These are phyloP conservation scores for Sminthurides aquaticus DNA, from an alignment of 2,888 invertebrate species.

Conservation along the genomic window DNA sequence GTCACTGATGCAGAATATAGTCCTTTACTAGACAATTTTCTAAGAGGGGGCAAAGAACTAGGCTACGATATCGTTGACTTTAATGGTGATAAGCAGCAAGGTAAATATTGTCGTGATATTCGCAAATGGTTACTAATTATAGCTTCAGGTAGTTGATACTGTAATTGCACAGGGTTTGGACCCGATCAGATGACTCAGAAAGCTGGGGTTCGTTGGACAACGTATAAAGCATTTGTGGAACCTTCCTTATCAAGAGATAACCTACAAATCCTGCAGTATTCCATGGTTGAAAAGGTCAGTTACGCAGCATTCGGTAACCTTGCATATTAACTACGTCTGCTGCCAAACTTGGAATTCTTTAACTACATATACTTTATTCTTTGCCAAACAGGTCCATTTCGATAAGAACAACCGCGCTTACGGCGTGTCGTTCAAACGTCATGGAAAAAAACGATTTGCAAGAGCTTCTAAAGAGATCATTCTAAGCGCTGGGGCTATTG, in stretches of 20 bases:
- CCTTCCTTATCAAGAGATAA: slow-evolving; percentile 69
- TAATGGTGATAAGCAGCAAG: slow-evolving; percentile 27
- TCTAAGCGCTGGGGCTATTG: slow-evolving; percentile 81
- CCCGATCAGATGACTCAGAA: slow-evolving; percentile 27
- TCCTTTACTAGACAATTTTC: slow-evolving; percentile 24
- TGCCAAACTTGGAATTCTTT: too few species aligned
- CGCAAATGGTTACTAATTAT: too few species aligned
- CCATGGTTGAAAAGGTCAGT: slow-evolving; percentile 67
- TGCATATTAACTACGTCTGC: not conserved
- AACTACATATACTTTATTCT: too few species aligned
- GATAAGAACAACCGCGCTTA: slow-evolving; percentile 63
- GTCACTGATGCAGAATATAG: slow-evolving; percentile 22
- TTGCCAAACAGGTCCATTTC: slow-evolving; percentile 32
- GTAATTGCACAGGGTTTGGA: slow-evolving; percentile 17
- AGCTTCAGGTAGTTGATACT: not conserved
- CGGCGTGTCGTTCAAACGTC: slow-evolving; percentile 72
- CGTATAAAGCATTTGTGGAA: slow-evolving; percentile 76
- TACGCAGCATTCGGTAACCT: slow-evolving; percentile 48
- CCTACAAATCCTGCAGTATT: slow-evolving; percentile 74
- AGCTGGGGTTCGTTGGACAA: slow-evolving; percentile 71
- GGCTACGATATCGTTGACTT: slow-evolving; percentile 27
- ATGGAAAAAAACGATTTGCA: slow-evolving; percentile 63
- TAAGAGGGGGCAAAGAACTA: slow-evolving; percentile 26
- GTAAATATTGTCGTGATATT: too few species aligned
- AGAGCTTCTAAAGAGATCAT: slow-evolving; percentile 79